These are phyloP conservation scores for Diorhabda carinulata DNA, from an alignment of 1,140 invertebrate species.

Conservation along the genomic window DNA sequence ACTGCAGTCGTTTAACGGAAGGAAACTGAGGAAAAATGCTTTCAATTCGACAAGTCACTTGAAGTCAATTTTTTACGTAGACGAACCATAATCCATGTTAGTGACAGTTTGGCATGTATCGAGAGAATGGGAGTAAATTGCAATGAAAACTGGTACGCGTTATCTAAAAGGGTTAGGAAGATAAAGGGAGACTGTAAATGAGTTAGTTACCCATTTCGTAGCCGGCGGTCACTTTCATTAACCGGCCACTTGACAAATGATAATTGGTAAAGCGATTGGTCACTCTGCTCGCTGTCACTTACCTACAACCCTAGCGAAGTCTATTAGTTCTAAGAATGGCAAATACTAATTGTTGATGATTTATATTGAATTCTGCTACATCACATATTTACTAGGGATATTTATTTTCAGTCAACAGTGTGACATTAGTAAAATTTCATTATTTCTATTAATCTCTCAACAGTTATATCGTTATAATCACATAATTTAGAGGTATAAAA, in stretches of 20 bases:
- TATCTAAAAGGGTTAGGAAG: slow-evolving; percentile 43
- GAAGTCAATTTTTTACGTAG: slow-evolving; percentile 11
- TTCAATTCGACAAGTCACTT: neutral
- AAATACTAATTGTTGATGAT: slow-evolving; percentile 37
- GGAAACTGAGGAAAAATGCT: neutral
- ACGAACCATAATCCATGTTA: slow-evolving; percentile 37
- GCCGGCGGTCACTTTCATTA: slow-evolving; percentile 48
- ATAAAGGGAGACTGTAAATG: slow-evolving; percentile 45
- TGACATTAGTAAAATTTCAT: too few relatives aligned
- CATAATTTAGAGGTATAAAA: too few relatives aligned
- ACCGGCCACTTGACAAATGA: slow-evolving; percentile 48
- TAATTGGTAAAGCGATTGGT: slow-evolving; percentile 48
- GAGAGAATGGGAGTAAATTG: slow-evolving; percentile 25
- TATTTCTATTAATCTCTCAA: too few relatives aligned
- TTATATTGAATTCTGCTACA: slow-evolving; percentile 33
- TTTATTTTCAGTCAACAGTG: too few relatives aligned
- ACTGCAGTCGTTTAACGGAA: too few relatives aligned
- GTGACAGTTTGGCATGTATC: slow-evolving; percentile 44
- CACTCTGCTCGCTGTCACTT: slow-evolving; percentile 44
- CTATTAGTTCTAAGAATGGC: slow-evolving; percentile 33
- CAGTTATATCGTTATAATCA: too few relatives aligned
- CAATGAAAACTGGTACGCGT: neutral
- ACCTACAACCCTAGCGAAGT: slow-evolving; percentile 40
- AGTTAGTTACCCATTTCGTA: slow-evolving; percentile 38
- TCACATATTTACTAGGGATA: neutral